Evolutionary conservation across 53 echinoderm and acorn worm genomes (phyloP).

Genomic region (Glandiceps talaboti): DNA sequence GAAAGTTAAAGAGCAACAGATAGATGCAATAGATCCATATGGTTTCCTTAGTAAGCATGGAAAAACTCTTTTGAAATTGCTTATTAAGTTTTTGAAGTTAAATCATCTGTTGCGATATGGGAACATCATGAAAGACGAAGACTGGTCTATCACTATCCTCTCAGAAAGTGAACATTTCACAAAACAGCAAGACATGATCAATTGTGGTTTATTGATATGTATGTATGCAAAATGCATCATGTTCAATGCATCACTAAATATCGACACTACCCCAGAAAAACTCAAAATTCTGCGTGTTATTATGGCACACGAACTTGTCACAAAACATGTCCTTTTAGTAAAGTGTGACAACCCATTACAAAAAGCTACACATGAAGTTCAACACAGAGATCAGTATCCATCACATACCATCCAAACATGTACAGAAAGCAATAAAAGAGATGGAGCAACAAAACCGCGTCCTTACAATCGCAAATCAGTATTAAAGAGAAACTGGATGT

Average conservation of each 20-base stretch:
- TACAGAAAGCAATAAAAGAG: background rate
- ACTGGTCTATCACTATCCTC: background rate
- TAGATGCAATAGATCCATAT: background rate
- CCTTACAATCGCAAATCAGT: too few species aligned
- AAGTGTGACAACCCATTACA: background rate
- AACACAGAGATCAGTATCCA: background rate
- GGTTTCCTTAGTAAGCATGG: background rate
- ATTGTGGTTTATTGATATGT: background rate
- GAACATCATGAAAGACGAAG: background rate
- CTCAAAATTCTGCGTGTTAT: background rate
- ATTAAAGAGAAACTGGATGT: background rate
- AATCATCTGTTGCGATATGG: background rate
- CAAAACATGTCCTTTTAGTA: background rate
- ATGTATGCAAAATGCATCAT: background rate
- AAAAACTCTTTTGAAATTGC: background rate
- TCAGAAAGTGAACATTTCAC: background rate
- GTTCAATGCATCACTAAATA: background rate
- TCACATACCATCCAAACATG: background rate
- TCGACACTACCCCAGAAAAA: background rate
- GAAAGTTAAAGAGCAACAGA: background rate
- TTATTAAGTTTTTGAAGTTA: background rate
- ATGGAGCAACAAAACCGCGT: background rate
- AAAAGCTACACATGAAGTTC: background rate
- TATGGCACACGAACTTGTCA: background rate
- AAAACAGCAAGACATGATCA: background rate